These are phyloP conservation scores for Rhinoderma darwinii DNA, from an alignment of 2,113 vertebrate genomes.

Conservation along the genomic window DNA sequence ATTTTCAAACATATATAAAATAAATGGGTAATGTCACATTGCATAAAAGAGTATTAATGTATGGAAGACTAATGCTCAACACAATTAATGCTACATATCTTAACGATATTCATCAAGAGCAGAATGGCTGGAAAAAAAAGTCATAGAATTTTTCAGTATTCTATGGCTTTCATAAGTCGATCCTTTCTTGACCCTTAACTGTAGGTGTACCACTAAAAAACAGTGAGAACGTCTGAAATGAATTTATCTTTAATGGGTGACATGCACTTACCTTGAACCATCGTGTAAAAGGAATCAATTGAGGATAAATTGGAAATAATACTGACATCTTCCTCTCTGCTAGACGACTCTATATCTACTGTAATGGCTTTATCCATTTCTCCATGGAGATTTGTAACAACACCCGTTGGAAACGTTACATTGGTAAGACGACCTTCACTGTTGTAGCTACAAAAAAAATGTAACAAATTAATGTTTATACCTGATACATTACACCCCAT, in stretches of 20 bases:
- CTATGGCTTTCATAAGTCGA: not conserved
- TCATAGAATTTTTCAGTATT: not conserved
- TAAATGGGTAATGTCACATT: not conserved
- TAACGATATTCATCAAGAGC: not conserved
- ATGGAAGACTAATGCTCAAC: not conserved
- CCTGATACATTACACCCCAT: not conserved
- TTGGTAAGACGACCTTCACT: conserved; percentile 95
- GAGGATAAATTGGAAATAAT: conserved; percentile 93
- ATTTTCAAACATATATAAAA: not conserved
- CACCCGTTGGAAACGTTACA: conserved; percentile 94
- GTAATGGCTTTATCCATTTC: conserved; percentile 90
- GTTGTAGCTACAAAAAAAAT: conserved; percentile 83
- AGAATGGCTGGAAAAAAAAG: not conserved
- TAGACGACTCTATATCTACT: conserved; percentile 91
- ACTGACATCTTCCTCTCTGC: conserved; percentile 91
- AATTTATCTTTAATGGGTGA: conserved; percentile 3
- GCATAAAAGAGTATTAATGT: not conserved
- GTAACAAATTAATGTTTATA: not conserved
- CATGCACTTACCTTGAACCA: conserved; percentile 87
- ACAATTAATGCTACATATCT: not conserved
- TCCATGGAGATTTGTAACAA: conserved; percentile 90
- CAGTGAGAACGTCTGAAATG: not conserved
- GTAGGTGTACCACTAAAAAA: not conserved
- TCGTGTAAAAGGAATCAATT: conserved; percentile 90
- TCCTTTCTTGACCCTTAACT: not conserved